These are phyloP conservation scores for Anoura caudifer DNA, from an alignment of 2,113 vertebrate genomes.

Conservation along the genomic window DNA sequence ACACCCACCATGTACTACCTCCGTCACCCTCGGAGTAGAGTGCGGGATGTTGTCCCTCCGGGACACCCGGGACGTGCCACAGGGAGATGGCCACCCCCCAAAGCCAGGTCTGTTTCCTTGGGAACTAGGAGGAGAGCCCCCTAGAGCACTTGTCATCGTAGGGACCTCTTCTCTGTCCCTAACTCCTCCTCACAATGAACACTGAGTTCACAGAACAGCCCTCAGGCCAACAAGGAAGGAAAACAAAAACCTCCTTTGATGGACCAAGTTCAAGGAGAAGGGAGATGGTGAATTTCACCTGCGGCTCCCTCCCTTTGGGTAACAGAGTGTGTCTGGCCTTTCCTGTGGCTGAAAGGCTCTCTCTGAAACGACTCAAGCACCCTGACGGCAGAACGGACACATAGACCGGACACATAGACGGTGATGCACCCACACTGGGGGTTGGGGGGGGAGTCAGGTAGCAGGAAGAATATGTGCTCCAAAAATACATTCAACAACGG, in stretches of 20 bases:
- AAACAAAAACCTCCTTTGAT: background rate
- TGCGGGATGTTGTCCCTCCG: background rate
- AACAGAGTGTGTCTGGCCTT: background rate
- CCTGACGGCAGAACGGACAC: background rate
- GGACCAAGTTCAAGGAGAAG: background rate
- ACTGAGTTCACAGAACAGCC: background rate
- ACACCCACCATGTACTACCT: background rate
- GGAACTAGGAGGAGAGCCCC: background rate
- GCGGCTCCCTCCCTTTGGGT: background rate
- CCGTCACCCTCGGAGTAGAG: background rate
- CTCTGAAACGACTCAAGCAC: background rate
- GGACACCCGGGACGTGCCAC: background rate
- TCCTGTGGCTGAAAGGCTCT: background rate
- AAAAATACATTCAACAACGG: rapidly evolving
- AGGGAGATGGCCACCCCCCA: background rate
- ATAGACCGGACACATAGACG: rapidly evolving
- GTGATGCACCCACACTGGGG: background rate
- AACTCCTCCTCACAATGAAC: background rate
- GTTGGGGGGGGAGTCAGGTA: rapidly evolving
- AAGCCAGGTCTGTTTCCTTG: background rate
- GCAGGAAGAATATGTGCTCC: rapidly evolving
- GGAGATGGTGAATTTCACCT: background rate
- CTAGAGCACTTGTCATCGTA: background rate
- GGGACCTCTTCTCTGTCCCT: background rate
- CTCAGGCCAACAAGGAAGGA: background rate